Percentiles rank a stretch among this genome's conserved stretches.
Conservation (phyloP, 2,888 invertebrate genomes). For the Phymatocera aterrima region DNA sequence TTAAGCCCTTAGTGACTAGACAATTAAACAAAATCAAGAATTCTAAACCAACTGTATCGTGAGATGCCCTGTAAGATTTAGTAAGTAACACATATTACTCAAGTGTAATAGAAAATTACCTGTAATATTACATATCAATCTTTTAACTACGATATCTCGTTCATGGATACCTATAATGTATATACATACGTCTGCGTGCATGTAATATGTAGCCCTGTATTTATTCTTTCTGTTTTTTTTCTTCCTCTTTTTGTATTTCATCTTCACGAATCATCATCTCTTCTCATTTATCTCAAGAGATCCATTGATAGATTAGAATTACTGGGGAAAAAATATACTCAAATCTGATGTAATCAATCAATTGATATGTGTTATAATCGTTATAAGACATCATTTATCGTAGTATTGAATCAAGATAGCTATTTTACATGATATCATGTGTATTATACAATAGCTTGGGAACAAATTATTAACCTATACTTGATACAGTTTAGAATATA, state of each 20-base stretch:
- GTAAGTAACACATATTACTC: too few relatives aligned
- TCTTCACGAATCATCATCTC: conserved; percentile 19
- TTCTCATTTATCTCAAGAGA: neutral
- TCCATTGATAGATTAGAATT: conserved; percentile 17
- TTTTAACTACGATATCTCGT: neutral
- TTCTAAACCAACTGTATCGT: conserved; percentile 53
- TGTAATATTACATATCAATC: conserved; percentile 49
- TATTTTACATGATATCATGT: neutral
- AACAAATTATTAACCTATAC: conserved; percentile 43
- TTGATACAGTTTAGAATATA: conserved; percentile 2
- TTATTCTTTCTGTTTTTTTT: conserved; percentile 41
- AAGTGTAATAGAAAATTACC: too few relatives aligned
- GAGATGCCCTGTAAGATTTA: conserved; percentile 56
- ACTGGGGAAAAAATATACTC: conserved; percentile 13
- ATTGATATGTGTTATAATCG: neutral
- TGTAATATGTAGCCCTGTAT: too few relatives aligned
- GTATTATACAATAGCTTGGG: conserved; percentile 27
- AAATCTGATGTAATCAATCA: conserved; percentile 44
- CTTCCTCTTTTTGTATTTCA: conserved; percentile 30
- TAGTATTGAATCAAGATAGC: neutral
- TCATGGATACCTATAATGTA: too few relatives aligned
- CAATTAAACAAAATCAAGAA: conserved; percentile 51
- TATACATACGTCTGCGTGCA: too few relatives aligned
- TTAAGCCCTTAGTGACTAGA: conserved; percentile 58
- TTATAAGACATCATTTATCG: conserved; percentile 7